These are phyloP conservation scores for Oasisia sp. DNA, from an alignment of 2,888 invertebrate genomes.

Conservation along the genomic window DNA sequence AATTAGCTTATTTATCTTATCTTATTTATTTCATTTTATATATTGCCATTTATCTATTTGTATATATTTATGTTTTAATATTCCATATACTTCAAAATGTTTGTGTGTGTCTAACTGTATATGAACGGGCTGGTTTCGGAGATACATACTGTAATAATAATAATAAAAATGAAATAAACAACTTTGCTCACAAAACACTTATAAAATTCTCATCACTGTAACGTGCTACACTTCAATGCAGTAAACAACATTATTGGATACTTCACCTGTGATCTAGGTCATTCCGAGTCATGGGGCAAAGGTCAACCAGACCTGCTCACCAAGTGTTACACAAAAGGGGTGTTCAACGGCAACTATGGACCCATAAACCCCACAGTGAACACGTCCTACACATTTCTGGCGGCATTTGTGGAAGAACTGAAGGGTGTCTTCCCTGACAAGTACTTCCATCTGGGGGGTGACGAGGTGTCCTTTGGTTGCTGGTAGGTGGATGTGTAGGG, in stretches of 20 bases:
- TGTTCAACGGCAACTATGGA: constrained; percentile 48
- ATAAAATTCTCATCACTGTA: too few species aligned
- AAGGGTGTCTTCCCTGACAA: constrained; percentile 55
- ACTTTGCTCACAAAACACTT: too few species aligned
- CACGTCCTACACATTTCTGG: constrained; percentile 52
- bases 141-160: too few species aligned
- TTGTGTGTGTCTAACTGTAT: too few species aligned
- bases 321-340: constrained; percentile 47
- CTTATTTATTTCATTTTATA: too few species aligned
- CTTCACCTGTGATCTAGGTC: constrained; percentile 51
- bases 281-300: constrained; percentile 64
- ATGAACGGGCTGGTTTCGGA: too few species aligned
- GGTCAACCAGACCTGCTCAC: constrained; percentile 62
- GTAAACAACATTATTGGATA: neutral
- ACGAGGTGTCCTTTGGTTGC: constrained; percentile 57
- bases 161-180: too few species aligned
- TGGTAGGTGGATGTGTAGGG: constrained; percentile 50
- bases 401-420: constrained; percentile 55
- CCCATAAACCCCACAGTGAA: constrained; percentile 58
- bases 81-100: too few species aligned
- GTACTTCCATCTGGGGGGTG: constrained; percentile 61
- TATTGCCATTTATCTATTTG: too few species aligned
- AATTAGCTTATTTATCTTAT: too few species aligned
- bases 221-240: too few species aligned
- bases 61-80: too few species aligned